These are phyloP conservation scores for Apis mellifera DNA, from an alignment of 1,140 invertebrate genomes.

Conservation along the genomic window DNA sequence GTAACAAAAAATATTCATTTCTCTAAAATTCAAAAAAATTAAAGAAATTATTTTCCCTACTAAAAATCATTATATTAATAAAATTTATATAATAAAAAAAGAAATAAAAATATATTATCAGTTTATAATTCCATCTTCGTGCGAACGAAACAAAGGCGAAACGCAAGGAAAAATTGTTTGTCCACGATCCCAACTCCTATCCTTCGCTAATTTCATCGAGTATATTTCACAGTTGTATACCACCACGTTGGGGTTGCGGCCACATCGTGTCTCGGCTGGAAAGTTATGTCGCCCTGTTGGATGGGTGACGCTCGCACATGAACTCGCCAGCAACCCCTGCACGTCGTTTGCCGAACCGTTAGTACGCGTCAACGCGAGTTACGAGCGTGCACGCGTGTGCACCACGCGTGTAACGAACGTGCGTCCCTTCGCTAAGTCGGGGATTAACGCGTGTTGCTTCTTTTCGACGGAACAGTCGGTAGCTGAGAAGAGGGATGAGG, in stretches of 20 bases:
- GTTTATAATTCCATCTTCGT: neutral
- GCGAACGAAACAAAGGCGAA: conserved; percentile 1
- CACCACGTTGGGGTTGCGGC: neutral
- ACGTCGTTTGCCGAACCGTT: conserved; percentile 31
- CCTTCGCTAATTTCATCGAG: conserved; percentile 50
- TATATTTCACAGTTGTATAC: conserved; percentile 9
- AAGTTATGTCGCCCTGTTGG: conserved; percentile 49
- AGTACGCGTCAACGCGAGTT: conserved; percentile 44
- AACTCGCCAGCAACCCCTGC: conserved; percentile 19
- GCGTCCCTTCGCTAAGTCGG: neutral
- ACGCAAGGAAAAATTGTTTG: conserved; percentile 42
- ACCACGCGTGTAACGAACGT: neutral
- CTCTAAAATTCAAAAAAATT: neutral
- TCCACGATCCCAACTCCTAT: conserved; percentile 39
- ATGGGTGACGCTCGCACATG: conserved; percentile 48
- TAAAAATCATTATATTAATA: neutral
- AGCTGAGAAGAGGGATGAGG: neutral
- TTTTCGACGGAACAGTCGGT: neutral
- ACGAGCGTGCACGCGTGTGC: conserved; percentile 21
- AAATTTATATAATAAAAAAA: neutral
- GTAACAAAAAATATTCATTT: neutral
- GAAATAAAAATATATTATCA: neutral
- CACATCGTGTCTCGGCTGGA: conserved; percentile 29
- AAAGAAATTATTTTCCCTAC: neutral
- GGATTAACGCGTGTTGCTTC: neutral